Evolutionary conservation across 2,797 vertebrate genomes (phyloP).

Genomic region (Takifugu ocellatus): DNA sequence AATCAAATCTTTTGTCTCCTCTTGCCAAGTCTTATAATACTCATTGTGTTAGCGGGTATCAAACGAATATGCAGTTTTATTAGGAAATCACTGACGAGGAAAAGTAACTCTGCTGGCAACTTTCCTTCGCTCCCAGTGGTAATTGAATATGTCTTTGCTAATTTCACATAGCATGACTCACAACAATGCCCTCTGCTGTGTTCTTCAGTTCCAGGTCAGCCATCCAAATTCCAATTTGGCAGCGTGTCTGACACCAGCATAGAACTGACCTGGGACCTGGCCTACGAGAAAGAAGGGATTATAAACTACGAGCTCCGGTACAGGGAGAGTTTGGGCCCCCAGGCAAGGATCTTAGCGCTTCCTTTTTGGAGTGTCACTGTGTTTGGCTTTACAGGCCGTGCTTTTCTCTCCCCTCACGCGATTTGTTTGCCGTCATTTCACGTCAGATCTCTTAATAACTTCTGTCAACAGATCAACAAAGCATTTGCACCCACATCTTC

Average conservation of each 20-base stretch:
- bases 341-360: conserved; percentile 70
- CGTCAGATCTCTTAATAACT: conserved; percentile 3
- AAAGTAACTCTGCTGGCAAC: conserved; percentile 1
- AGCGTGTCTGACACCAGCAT: conserved; percentile 92
- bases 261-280: conserved; percentile 89
- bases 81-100: conserved; percentile 4
- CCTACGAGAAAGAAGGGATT: conserved; percentile 89
- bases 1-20: not conserved
- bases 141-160: not conserved
- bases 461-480: conserved; percentile 80
- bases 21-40: not conserved
- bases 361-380: not conserved
- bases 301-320: conserved; percentile 90
- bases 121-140: not conserved
- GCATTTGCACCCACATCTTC: conserved; percentile 85
- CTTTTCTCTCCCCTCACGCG: not conserved
- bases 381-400: not conserved
- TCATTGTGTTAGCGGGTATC: conserved; percentile 1
- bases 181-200: conserved; percentile 8
- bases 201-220: conserved; percentile 81
- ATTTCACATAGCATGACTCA: not conserved
- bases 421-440: not conserved
- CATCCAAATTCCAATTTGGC: conserved; percentile 91
- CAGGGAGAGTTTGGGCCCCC: conserved; percentile 78
- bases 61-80: conserved; percentile 10